Base-by-base conservation (phyloP, 2,888 invertebrate genomes). In the Leuctra nigra region DNA sequence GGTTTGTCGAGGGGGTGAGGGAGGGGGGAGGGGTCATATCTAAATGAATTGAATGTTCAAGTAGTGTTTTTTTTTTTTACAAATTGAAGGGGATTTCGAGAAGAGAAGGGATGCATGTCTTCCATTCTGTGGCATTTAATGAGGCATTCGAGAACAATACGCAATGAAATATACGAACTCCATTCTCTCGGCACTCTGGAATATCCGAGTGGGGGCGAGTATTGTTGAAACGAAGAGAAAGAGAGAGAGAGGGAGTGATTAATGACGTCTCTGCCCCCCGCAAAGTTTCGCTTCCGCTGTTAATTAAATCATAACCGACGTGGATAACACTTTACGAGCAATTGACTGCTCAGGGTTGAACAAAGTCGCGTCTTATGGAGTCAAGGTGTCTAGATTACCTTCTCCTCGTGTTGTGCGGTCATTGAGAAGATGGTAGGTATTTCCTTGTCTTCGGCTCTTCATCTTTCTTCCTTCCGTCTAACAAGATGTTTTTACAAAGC, bases 101-200 rank as follows among this genome's bases (percentile, higher is more conserved):
- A 4, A 16, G 48, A 11, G 57, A 47, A 20, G 20, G 44, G 23
- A 44, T 44, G 29, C 14, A 50, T 29, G 35, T 50, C 33, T 50
- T 53, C 48, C 41, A 57, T 59, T 57, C 55, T 60, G 48, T 48
- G 53, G 55, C 48, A 60, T 55, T 60, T 60, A 60, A 60, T 60
- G 60, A 60, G 60, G 60, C 60, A 55, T 55, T 39, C 24, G 38
- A 39, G 39, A 35, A 35, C 44, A 50, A 50, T 29, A 13, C 24
- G 16, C 44, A 20, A 23, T 23, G 11, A 11, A 44, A 22, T 44
- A 22, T 20, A 2, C 22, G 4, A 22, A n/a, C 44, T 2, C 23
- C 22, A 4, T 44, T n/a, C 44, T 2, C 23, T 23, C 23, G 20
- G 22, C 23, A 22, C 44, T 44, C 44, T 23, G n/a, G 23, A 7